A percentile compares a stretch with the other conserved stretches of the same genome.
Conservation (phyloP, 1,140 invertebrate species). For the Plodia interpunctella region DNA sequence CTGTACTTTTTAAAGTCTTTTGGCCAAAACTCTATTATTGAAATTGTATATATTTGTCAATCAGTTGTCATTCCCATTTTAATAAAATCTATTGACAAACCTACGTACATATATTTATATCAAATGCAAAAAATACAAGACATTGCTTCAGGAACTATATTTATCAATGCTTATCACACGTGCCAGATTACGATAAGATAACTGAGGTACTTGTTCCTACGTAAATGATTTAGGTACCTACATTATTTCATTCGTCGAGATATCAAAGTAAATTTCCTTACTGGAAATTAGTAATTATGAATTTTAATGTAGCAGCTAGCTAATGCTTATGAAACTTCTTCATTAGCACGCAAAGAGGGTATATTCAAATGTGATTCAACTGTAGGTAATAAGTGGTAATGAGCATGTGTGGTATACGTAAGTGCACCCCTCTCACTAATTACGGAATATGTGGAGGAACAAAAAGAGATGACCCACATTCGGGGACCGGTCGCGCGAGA, state of each 20-base stretch:
- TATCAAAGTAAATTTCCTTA: not conserved
- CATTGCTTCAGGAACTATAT: not conserved
- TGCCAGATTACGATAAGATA: slow-evolving; percentile 2
- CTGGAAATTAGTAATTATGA: slow-evolving; percentile 5
- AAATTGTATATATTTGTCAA: too few relatives aligned
- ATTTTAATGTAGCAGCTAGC: not conserved
- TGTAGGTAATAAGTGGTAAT: not conserved
- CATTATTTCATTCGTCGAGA: not conserved
- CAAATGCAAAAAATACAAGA: not conserved
- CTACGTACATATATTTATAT: too few relatives aligned
- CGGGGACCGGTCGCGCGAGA: slow-evolving; percentile 71
- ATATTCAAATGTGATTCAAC: not conserved
- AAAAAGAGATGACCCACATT: slow-evolving; percentile 78
- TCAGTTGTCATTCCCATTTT: too few relatives aligned
- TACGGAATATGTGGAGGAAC: slow-evolving; percentile 73
- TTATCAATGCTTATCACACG: not conserved
- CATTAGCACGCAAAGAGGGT: not conserved
- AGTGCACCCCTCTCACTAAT: slow-evolving; percentile 69
- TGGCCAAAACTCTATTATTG: too few relatives aligned
- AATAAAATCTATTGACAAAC: too few relatives aligned
- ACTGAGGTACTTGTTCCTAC: not conserved
- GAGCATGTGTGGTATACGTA: not conserved
- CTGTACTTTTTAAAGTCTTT: too few relatives aligned
- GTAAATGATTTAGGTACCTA: slow-evolving; percentile 1
- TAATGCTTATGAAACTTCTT: not conserved